A percentile compares a stretch with the other conserved stretches of the same genome.
phyloP scores from a whole-genome alignment of 2,888 invertebrate genomes.

The Formica aserva region DNA sequence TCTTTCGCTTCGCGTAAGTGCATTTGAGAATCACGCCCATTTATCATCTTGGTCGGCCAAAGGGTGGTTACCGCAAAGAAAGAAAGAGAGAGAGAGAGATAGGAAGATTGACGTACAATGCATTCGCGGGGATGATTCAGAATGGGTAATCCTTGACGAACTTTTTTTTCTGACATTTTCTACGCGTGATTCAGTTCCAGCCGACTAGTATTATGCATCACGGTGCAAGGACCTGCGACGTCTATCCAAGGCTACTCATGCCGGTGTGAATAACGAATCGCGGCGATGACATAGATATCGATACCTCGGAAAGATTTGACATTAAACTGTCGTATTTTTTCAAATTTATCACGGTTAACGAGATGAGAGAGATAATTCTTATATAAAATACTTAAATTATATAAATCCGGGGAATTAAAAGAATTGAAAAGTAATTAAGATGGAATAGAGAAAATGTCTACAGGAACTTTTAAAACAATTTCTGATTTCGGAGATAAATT shows the following conservation, averaged over 20 bases:
- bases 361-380: background rate
- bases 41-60: conserved; percentile 53
- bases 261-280: conserved; percentile 20
- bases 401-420: background rate
- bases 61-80: conserved; percentile 38
- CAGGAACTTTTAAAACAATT: background rate
- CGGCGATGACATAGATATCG: conserved; percentile 39
- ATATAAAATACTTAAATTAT: background rate
- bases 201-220: conserved; percentile 38
- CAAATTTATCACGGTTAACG: background rate
- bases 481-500: background rate
- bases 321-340: background rate
- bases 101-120: conserved; percentile 52
- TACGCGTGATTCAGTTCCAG: conserved; percentile 49
- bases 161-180: conserved; percentile 47
- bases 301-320: background rate
- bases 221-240: conserved; percentile 45
- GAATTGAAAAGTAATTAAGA: background rate
- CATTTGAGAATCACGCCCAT: conserved; percentile 55
- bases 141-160: conserved; percentile 57
- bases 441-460: background rate
- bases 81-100: conserved; percentile 37
- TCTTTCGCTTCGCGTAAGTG: conserved; percentile 47
- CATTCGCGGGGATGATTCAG: conserved; percentile 58
- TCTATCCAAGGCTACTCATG: conserved; percentile 26